These are phyloP conservation scores for Corythaixoides concolor DNA, from an alignment of 2,113 vertebrate genomes.

Conservation along the genomic window DNA sequence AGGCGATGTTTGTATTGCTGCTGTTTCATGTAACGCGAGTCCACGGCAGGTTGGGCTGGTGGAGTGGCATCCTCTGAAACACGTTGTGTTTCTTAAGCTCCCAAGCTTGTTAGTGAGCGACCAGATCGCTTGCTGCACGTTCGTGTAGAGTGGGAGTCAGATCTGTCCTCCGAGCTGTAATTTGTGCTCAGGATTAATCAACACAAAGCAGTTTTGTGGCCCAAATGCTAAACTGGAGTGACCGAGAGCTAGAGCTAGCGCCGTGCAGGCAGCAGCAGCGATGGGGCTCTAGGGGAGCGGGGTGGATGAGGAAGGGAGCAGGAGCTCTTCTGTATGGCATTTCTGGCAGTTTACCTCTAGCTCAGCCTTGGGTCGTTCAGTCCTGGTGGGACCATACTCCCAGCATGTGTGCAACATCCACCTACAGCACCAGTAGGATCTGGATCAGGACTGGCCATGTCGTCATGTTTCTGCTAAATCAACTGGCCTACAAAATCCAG, in stretches of 20 bases:
- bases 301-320: background rate
- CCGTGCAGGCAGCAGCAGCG: accelerated
- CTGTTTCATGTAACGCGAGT: accelerated
- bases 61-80: background rate
- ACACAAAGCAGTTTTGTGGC: background rate
- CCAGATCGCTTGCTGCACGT: background rate
- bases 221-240: background rate
- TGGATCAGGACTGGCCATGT: background rate
- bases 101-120: background rate
- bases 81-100: background rate
- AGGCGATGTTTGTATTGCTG: background rate
- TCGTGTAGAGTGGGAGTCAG: background rate
- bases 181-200: background rate
- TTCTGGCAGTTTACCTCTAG: background rate
- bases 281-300: accelerated
- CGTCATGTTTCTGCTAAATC: background rate
- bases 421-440: background rate
- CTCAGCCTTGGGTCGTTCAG: background rate
- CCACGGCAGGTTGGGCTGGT: background rate
- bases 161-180: background rate
- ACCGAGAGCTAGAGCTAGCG: accelerated
- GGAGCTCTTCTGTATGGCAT: background rate
- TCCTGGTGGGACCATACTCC: background rate
- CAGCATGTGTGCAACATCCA: background rate
- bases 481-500: background rate